These are phyloP conservation scores for Malurus splendens DNA, from an alignment of 2,797 vertebrate genomes.

Conservation along the genomic window DNA sequence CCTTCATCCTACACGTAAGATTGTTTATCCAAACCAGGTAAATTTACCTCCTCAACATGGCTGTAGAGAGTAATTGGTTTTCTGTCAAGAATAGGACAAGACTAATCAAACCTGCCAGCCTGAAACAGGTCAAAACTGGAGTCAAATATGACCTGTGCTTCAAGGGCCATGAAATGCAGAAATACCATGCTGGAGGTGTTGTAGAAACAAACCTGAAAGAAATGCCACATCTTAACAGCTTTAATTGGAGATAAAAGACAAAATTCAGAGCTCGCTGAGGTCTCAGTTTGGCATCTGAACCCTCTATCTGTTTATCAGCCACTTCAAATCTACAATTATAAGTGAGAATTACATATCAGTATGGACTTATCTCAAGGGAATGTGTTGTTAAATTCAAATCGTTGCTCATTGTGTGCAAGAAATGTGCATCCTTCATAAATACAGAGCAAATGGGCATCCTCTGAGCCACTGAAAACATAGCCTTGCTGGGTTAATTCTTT, in stretches of 20 bases:
- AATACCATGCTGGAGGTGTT: background rate
- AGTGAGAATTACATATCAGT: background rate
- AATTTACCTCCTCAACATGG: background rate
- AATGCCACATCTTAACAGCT: background rate
- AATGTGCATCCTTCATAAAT: background rate
- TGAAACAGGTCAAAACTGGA: background rate
- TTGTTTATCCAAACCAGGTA: background rate
- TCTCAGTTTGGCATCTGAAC: background rate
- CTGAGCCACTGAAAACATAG: background rate
- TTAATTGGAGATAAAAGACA: background rate
- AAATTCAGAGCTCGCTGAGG: background rate
- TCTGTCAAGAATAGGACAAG: background rate
- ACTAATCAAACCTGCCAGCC: slow-evolving; percentile 3
- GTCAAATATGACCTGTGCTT: background rate
- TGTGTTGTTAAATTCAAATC: background rate
- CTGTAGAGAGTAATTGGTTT: background rate
- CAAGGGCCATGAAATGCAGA: background rate
- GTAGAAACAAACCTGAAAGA: background rate
- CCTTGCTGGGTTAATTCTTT: background rate
- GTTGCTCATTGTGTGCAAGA: background rate
- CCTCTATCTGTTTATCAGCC: background rate
- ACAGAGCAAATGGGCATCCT: rapidly evolving
- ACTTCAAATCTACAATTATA: background rate
- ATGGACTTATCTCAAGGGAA: background rate
- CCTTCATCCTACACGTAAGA: background rate